Percentiles rank a stretch among this genome's conserved stretches.
These are phyloP conservation scores for Ceuthmochares aereus DNA, from an alignment of 2,113 vertebrate species.

Conservation along the genomic window DNA sequence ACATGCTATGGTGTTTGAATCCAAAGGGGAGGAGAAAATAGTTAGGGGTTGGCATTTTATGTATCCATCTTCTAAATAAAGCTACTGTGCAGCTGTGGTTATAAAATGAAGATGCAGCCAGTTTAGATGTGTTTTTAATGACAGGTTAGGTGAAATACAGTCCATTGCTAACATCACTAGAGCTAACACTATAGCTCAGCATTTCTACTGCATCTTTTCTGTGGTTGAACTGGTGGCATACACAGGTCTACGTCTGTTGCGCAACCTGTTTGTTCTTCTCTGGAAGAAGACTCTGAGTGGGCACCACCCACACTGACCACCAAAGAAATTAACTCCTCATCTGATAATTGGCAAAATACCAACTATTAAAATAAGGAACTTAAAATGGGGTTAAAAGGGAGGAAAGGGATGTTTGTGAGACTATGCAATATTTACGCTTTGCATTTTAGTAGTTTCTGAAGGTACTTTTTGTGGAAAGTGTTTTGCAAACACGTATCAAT, in stretches of 20 bases:
- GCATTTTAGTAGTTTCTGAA: neutral
- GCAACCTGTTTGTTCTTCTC: neutral
- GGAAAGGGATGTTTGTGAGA: neutral
- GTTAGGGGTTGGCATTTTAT: neutral
- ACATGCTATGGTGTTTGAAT: neutral
- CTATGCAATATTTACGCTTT: neutral
- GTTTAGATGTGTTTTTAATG: neutral
- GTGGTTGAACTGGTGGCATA: neutral
- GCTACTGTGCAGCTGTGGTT: neutral
- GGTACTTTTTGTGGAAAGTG: neutral
- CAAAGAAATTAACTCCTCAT: neutral
- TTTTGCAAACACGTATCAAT: neutral
- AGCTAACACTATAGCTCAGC: neutral
- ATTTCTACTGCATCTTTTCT: neutral
- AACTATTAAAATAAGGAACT: neutral
- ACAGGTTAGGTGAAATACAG: neutral
- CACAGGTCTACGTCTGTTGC: neutral
- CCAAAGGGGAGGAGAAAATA: neutral
- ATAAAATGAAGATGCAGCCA: neutral
- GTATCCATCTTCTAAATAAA: neutral
- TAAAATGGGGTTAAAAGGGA: neutral
- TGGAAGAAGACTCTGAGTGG: neutral
- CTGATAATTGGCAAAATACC: neutral
- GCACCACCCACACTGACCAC: neutral
- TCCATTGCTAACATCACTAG: neutral